Evolutionary conservation across 2,888 invertebrate species (phyloP), one percentile per base, ranked within the genome.

Genomic region (Gymnosoma rotundatum): DNA sequence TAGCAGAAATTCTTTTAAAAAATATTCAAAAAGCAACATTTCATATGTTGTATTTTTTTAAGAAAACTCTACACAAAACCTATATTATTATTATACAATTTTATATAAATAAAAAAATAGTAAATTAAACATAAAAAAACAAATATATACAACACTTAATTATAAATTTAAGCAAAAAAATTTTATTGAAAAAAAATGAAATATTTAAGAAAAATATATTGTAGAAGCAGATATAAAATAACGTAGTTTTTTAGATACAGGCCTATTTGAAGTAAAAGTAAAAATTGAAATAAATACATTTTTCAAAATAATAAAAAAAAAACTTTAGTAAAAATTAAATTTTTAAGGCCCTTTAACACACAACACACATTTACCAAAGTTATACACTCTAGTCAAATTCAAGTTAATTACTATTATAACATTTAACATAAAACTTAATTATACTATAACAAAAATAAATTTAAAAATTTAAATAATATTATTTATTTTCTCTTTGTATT

Each of bases 371-470:
- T 70, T 70, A 76, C 72, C 64, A 81, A 84, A 87, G 86, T 83
- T 82, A 83, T 75, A 83, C 82, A 79, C 89, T 89, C 91, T 91
- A 91, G 91, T 91, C 91, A 91, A 91, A 91, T 91, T 91, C 90
- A 90, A 91, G 89, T 90, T 90, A 90, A 90, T 90, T 86, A 86
- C 81, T 81, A 86, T 83, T 78, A 86, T 83, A 75, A 83, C 75
- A 76, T 88, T 88, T 58, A 74, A 84, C 73, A 69, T 48, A 78
- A 78, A 45, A 76, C 54, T 64, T 56, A 83, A 78, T 83, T 85
- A 86, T 86, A 66, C 67, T 66, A 80, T 66, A 69, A 81, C 14
- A 52, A 67, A 63, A 72, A 70, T 32, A 80, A 61, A 45, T 38
- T 58, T 54, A 50, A 32, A 78, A 78, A 66, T 32, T 32, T 79